Base-by-base conservation (phyloP, 2,888 invertebrate species). In the Ophioninae sp. region DNA sequence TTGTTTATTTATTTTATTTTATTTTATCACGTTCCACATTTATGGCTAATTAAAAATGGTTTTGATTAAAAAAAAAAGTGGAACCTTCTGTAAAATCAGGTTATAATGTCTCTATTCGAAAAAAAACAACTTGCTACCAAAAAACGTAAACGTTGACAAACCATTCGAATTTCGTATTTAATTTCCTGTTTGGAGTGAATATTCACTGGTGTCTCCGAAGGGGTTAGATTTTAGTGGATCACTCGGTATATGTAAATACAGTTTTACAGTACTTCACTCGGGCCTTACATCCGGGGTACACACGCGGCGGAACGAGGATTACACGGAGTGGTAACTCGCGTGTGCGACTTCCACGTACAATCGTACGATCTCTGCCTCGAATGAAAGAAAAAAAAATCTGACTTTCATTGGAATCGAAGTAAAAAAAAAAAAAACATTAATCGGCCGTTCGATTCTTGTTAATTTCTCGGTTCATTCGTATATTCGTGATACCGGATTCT, bases 321-420 rank as follows among this genome's bases (percentile, higher is more conserved):
- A 76, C 59, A 81, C 68, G 59, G 8, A 64, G 44, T 39, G 58
- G 76, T 74, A 72, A 83, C 81, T 84, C 85, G 82, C 83, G 83
- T 78, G 82, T 76, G 83, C 84, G 22, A 51, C 68, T 72, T 37
- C 63, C 76, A 71, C 82, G 85, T 83, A 76, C 83, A 82, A 56
- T 41, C 69, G 39, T 74, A 77, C 56, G 74, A 64, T 74, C 68
- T 56, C 68, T 65, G 81, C 64, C 76, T 79, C 81, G 75, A 83
- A 86, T 86, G 84, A 30, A 30, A 30, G n/a, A n/a, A 30, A 30
- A 30, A 83, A 81, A 65, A 65, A 77, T 39, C 20, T 83, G 84
- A 85, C 86, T 86, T 84, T 81, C 85, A 81, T 82, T 80, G 61
- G 75, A 80, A 69, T 74, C 23, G 51, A 65, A 73, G 59, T 73